Evolutionary conservation across 2,888 invertebrate genomes (phyloP).

Genomic region (Drosophila heteroneura): DNA sequence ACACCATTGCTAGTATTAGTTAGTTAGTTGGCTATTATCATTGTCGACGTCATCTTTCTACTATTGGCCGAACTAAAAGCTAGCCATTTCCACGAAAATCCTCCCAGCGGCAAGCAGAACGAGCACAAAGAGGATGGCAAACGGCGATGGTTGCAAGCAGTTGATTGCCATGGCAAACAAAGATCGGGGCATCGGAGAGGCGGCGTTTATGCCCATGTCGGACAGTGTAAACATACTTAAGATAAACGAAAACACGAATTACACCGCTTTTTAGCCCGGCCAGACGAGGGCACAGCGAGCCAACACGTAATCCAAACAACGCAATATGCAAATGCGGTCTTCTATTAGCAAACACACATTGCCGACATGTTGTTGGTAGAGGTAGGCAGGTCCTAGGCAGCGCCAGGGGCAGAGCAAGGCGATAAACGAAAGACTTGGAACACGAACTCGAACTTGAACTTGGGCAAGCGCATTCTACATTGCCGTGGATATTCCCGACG

Average conservation of each 20-base stretch:
- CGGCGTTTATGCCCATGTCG: slow-evolving; percentile 55
- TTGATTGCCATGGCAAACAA: slow-evolving; percentile 60
- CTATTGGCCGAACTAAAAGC: slow-evolving; percentile 59
- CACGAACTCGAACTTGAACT: slow-evolving; percentile 60
- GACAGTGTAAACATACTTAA: slow-evolving; percentile 74
- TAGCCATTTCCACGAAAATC: slow-evolving; percentile 68
- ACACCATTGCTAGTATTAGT: slow-evolving; percentile 56
- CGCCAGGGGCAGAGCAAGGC: slow-evolving; percentile 40
- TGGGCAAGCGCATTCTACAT: slow-evolving; percentile 19
- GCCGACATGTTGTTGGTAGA: slow-evolving; percentile 31
- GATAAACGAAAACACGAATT: slow-evolving; percentile 71
- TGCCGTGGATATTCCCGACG: slow-evolving; percentile 56
- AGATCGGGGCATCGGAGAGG: slow-evolving; percentile 22
- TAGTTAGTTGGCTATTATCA: slow-evolving; percentile 23
- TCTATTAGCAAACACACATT: slow-evolving; percentile 51
- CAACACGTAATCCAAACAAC: slow-evolving; percentile 59
- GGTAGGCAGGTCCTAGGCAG: slow-evolving; percentile 59
- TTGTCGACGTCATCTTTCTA: slow-evolving; percentile 23
- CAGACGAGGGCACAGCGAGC: slow-evolving; percentile 58
- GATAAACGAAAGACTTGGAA: slow-evolving; percentile 74
- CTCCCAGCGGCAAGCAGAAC: slow-evolving; percentile 35
- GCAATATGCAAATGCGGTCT: slow-evolving; percentile 71
- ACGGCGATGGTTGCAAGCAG: slow-evolving; percentile 61
- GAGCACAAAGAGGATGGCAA: slow-evolving; percentile 37
- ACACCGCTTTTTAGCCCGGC: slow-evolving; percentile 56